These are phyloP conservation scores for Unio pictorum DNA, from an alignment of 2,888 invertebrate genomes.

Conservation along the genomic window DNA sequence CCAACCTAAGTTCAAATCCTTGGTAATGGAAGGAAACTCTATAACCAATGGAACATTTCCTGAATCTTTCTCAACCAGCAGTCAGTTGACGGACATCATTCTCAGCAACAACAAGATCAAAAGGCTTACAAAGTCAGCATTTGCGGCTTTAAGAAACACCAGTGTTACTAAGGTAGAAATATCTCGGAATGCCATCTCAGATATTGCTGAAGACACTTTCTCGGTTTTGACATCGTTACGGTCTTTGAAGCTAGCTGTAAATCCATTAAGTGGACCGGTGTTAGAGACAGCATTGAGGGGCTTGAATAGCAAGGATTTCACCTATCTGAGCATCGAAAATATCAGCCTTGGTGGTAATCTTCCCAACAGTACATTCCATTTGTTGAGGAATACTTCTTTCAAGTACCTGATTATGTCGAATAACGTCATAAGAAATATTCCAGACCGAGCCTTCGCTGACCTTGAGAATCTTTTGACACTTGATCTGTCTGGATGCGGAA, in stretches of 20 bases:
- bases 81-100: conserved; percentile 26
- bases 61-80: conserved; percentile 18
- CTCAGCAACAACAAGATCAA: conserved; percentile 47
- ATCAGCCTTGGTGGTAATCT: no score
- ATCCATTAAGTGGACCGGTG: conserved; percentile 38
- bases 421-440: conserved; percentile 38
- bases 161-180: conserved; percentile 40
- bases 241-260: conserved; percentile 52
- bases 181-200: conserved; percentile 41
- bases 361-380: no score
- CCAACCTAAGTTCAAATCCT: conserved; percentile 29
- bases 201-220: conserved; percentile 18
- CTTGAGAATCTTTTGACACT: conserved; percentile 32
- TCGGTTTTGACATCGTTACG: conserved; percentile 14
- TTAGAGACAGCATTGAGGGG: conserved; percentile 22
- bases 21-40: conserved; percentile 46
- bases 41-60: conserved; percentile 50
- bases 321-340: conserved; percentile 49
- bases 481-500: no score
- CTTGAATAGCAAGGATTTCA: conserved; percentile 23
- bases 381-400: no score
- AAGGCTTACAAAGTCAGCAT: conserved; percentile 35
- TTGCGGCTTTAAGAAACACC: conserved; percentile 29
- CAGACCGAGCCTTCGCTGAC: conserved; percentile 36
- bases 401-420: conserved; percentile 39